A percentile compares a stretch with the other conserved stretches of the same genome.
Evolutionary conservation across 2,113 vertebrate genomes (phyloP).

Genomic region (chimpanzee (Pan troglodytes)): DNA sequence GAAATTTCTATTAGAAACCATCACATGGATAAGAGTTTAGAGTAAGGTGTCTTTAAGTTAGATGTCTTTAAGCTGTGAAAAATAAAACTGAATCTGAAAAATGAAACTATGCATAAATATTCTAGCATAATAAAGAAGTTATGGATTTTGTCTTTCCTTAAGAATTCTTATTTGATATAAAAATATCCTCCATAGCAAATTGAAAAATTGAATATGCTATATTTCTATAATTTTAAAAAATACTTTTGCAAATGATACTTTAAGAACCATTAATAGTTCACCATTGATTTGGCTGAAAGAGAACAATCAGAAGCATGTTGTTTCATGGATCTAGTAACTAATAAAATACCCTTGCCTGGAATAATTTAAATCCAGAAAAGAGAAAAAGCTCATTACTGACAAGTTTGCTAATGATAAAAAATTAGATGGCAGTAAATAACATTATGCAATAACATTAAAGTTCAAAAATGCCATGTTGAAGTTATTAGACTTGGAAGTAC

Average conservation of each 20-base stretch:
- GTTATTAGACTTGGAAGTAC: not conserved
- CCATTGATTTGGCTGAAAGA: not conserved
- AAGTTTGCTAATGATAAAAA: constrained; percentile 40
- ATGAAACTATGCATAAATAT: not conserved
- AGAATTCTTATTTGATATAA: constrained; percentile 14
- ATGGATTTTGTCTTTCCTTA: not conserved
- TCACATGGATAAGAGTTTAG: constrained; percentile 5
- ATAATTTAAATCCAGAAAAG: constrained; percentile 41
- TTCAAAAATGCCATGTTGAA: not conserved
- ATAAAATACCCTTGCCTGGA: not conserved
- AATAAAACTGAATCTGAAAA: constrained; percentile 12
- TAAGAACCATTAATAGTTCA: not conserved
- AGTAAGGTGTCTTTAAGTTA: not conserved
- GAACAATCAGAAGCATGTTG: constrained; percentile 21
- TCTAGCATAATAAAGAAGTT: not conserved
- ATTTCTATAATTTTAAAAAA: constrained; percentile 12
- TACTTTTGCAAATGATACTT: constrained; percentile 37
- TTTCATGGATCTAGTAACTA: constrained; percentile 14
- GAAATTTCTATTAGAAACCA: constrained; percentile 17
- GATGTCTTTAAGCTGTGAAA: constrained; percentile 33
- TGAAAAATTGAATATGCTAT: not conserved
- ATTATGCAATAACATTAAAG: not conserved
- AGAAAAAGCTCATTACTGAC: constrained; percentile 16
- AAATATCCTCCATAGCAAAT: not conserved
- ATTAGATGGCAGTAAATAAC: not conserved